Conservation (phyloP, 2,113 vertebrate genomes). For the Parotia lawesii region DNA sequence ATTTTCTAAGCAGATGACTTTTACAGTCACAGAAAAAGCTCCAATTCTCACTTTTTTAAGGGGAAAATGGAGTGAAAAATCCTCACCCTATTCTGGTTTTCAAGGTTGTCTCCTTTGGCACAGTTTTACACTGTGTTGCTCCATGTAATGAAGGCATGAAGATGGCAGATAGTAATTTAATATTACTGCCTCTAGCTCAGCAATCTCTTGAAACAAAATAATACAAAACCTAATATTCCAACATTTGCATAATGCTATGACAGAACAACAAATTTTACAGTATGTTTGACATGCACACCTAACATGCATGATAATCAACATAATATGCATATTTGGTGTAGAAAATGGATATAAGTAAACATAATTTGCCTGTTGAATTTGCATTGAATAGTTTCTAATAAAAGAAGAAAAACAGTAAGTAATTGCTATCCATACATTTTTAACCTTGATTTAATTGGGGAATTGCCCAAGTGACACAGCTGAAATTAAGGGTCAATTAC, state of each 20-base stretch:
- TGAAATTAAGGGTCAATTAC: conserved; percentile 21
- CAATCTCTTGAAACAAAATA: neutral
- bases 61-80: neutral
- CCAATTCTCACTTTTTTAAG: neutral
- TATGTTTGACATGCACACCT: neutral
- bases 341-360: neutral
- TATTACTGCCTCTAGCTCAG: neutral
- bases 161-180: neutral
- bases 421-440: neutral
- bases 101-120: neutral
- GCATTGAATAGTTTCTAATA: neutral
- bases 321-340: neutral
- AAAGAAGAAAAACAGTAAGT: neutral
- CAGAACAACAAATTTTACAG: neutral
- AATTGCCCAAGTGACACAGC: neutral
- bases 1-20: neutral
- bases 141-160: neutral
- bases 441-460: neutral
- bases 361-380: neutral
- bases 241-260: neutral
- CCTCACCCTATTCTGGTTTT: neutral
- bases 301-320: neutral
- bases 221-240: neutral
- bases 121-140: neutral
- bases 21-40: neutral